A percentile compares a stretch with the other conserved stretches of the same genome.
Conservation (phyloP, 1,140 invertebrate species). For the Drosophila fuyamai region DNA sequence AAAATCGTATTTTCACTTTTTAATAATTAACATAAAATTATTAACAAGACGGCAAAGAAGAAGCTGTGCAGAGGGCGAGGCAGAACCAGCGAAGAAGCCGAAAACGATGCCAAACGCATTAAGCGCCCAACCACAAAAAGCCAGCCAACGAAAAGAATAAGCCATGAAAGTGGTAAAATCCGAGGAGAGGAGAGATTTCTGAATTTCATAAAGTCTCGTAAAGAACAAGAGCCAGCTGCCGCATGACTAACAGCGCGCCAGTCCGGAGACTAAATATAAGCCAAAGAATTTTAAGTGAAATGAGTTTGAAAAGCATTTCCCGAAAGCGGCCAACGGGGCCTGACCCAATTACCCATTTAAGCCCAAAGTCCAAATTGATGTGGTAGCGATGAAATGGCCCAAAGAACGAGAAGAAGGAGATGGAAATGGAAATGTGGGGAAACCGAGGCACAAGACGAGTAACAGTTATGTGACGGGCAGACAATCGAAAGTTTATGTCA, state of each 20-base stretch:
- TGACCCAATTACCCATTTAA: slow-evolving; percentile 81
- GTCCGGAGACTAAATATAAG: slow-evolving; percentile 6
- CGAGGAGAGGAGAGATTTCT: slow-evolving; percentile 37
- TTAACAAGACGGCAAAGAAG: slow-evolving; percentile 52
- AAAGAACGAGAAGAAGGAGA: slow-evolving; percentile 47
- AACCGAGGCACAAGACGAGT: slow-evolving; percentile 45
- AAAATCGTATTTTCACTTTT: slow-evolving; percentile 80
- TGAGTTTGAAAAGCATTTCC: slow-evolving; percentile 75
- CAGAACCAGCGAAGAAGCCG: slow-evolving; percentile 45
- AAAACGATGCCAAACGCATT: slow-evolving; percentile 68
- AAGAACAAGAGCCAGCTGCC: slow-evolving; percentile 53
- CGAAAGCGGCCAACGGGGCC: slow-evolving; percentile 44
- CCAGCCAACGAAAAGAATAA: slow-evolving; percentile 50
- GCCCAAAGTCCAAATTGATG: slow-evolving; percentile 51
- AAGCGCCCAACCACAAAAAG: slow-evolving; percentile 24
- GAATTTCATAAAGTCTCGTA: slow-evolving; percentile 68
- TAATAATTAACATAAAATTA: slow-evolving; percentile 83
- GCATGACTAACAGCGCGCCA: slow-evolving; percentile 51
- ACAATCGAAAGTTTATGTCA: slow-evolving; percentile 84
- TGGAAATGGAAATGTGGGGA: slow-evolving; percentile 23
- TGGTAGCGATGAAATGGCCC: slow-evolving; percentile 38
- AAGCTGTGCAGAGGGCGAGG: slow-evolving; percentile 40
- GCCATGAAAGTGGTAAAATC: slow-evolving; percentile 75
- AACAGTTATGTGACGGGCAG: slow-evolving; percentile 81
- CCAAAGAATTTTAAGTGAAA: slow-evolving; percentile 75